Evolutionary conservation across 64 coral and sea anemone genomes (phyloP), one percentile per base, ranked within the genome.

Genomic region (Acropora yongei): DNA sequence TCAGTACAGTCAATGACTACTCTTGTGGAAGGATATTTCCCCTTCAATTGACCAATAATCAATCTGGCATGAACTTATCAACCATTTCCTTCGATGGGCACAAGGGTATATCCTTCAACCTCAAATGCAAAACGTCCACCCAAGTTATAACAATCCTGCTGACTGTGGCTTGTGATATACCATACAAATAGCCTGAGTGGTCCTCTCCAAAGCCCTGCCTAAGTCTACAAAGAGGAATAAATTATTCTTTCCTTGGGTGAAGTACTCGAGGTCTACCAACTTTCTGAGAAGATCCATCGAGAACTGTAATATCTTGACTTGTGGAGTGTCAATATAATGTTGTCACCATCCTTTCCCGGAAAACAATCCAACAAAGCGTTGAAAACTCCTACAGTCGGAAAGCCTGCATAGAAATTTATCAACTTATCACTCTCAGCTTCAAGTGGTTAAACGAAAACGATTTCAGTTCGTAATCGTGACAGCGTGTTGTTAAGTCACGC

Each of bases 111-210:
- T 86, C 69, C 40, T 83, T 83, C 30, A 57, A 41, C 30, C 65
- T 92, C 39, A 92, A 86, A 92, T 77, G 86, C 65, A 93, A 86
- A 79, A 86, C 50, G 65, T 84, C 86, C 8, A 86, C 49, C 51
- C 76, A 92, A 58, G 80, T 86, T 17, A 76, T 92, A 76, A 92
- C 76, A 57, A 86, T 50, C 53, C 82, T 84, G 84, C 90, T 92
- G 41, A 92, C 41, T 77, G 87, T 78, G 16, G 87, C 48, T 63
- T 77, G 87, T 17, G 75, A 89, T 44, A 89, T 44, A 57, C 87
- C 87, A 78, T 77, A 89, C 13, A 89, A 43, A 89, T 78, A 40
- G 45, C 49, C 87, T 12, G 78, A 53, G 61, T 89, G 87, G 41
- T 61, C 57, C 75, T 78, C 87, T 77, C n/a, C 49, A 78, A 89